phyloP scores from a whole-genome alignment of 2,888 invertebrate species.

The Beris morrisii region DNA sequence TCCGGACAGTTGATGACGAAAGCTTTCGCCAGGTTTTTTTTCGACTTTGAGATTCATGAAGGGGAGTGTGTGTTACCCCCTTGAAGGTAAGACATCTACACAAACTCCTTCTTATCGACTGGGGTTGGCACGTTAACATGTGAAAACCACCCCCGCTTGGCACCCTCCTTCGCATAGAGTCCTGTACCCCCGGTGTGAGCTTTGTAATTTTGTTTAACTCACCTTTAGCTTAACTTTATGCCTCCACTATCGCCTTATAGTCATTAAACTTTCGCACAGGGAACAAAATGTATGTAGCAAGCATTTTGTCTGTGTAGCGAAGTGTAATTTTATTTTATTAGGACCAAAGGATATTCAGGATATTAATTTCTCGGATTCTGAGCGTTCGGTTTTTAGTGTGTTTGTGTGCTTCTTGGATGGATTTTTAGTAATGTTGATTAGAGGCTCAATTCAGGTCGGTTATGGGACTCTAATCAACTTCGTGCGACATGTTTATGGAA shows the following conservation, averaged over 20 bases:
- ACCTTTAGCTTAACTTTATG: constrained; percentile 11
- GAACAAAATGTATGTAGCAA: constrained; percentile 10
- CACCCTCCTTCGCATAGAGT: constrained; percentile 24
- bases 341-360: constrained; percentile 28
- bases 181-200: constrained; percentile 27
- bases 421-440: constrained; percentile 30
- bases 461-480: constrained; percentile 30
- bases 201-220: constrained; percentile 24
- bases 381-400: neutral
- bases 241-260: constrained; percentile 7
- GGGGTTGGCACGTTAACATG: constrained; percentile 16
- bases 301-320: constrained; percentile 27
- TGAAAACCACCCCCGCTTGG: constrained; percentile 19
- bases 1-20: neutral
- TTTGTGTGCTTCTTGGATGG: neutral
- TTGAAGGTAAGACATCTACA: neutral
- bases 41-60: neutral
- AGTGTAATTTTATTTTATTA: constrained; percentile 29
- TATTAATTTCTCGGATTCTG: constrained; percentile 21
- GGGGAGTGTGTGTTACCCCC: constrained; percentile 3
- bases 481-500: constrained; percentile 25
- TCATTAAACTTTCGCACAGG: constrained; percentile 24
- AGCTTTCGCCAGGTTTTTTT: constrained; percentile 23
- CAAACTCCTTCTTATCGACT: neutral
- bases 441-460: constrained; percentile 28